Percentiles rank a stretch among this genome's conserved stretches.
These are phyloP conservation scores for Nesospiza acunhae DNA, from an alignment of 2,113 vertebrate genomes.

Conservation along the genomic window DNA sequence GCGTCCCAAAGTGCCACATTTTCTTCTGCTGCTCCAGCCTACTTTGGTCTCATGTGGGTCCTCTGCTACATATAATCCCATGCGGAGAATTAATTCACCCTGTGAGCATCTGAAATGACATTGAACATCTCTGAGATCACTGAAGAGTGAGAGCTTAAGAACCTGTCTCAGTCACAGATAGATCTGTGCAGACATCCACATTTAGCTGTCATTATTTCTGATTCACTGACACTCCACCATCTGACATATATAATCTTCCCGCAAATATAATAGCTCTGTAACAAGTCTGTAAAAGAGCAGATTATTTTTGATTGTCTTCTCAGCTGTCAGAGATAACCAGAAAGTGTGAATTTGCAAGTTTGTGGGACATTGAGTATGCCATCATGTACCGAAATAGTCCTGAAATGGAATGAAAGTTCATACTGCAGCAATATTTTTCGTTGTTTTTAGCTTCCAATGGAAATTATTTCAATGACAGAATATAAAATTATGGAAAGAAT, in stretches of 20 bases:
- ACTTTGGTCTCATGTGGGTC: not conserved
- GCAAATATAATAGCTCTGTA: not conserved
- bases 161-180: not conserved
- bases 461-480: not conserved
- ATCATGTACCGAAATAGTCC: not conserved
- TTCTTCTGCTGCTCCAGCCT: not conserved
- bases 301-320: not conserved
- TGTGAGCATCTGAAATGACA: not conserved
- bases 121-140: not conserved
- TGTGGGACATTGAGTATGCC: not conserved
- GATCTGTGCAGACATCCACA: not conserved
- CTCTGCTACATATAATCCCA: not conserved
- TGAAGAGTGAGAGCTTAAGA: not conserved
- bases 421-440: not conserved
- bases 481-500: not conserved
- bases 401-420: not conserved
- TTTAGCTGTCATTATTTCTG: not conserved
- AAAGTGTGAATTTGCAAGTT: not conserved
- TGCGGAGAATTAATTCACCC: not conserved
- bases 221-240: not conserved
- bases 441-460: not conserved
- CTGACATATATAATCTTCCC: not conserved
- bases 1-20: not conserved
- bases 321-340: not conserved
- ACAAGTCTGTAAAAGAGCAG: not conserved